phyloP scores from a whole-genome alignment of 2,797 vertebrate genomes.

The Pteronotus mesoamericanus region DNA sequence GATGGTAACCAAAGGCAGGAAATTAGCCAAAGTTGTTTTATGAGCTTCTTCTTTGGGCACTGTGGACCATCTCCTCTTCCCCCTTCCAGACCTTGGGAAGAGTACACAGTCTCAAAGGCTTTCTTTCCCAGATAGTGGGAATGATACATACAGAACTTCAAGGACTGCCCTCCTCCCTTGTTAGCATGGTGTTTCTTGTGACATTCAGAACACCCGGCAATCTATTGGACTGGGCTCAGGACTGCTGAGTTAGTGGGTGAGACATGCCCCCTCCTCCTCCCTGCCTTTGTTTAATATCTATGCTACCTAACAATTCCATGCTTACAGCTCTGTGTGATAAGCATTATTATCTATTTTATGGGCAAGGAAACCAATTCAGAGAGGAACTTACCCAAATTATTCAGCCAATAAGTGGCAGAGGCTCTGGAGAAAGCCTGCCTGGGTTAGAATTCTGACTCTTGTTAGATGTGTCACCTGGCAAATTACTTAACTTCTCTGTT shows the following conservation, averaged over 20 bases:
- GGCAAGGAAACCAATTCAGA: slow-evolving; percentile 22
- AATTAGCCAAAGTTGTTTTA: neutral
- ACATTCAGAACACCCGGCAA: neutral
- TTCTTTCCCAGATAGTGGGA: neutral
- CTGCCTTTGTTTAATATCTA: neutral
- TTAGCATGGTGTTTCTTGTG: neutral
- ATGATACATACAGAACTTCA: neutral
- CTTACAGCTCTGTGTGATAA: neutral
- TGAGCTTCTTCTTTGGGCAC: neutral
- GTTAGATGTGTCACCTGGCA: neutral
- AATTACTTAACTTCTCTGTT: neutral
- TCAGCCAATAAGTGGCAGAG: neutral
- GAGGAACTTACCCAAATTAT: slow-evolving; percentile 25
- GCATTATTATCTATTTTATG: neutral
- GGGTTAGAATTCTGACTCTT: neutral
- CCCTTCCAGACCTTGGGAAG: neutral
- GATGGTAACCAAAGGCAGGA: neutral
- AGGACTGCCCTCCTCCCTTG: neutral
- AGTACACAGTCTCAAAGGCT: neutral
- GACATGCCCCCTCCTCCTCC: neutral
- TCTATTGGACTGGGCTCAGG: neutral
- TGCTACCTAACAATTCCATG: neutral
- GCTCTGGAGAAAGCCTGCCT: neutral
- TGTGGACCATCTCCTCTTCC: neutral
- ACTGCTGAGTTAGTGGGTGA: neutral